Percentiles rank a stretch among this genome's conserved stretches.
Evolutionary conservation across 2,113 vertebrate species (phyloP).

Genomic region (Aramus guarauna): DNA sequence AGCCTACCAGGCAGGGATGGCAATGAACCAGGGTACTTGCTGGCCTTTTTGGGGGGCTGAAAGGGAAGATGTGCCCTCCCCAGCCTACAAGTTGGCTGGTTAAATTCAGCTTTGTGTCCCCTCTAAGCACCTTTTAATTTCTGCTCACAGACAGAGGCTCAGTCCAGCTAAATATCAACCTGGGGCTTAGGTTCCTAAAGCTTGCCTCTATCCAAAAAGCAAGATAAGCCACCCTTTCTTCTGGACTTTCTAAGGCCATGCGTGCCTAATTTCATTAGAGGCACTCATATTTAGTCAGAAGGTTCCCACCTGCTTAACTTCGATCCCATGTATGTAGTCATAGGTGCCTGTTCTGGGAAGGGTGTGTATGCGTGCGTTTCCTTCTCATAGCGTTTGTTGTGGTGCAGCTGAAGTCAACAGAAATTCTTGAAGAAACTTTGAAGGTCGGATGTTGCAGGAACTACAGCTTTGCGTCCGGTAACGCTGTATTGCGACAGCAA

Average conservation of each 20-base stretch:
- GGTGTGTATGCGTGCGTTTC: not conserved
- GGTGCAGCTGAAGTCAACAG: not conserved
- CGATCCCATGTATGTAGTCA: fast-evolving
- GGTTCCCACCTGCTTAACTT: not conserved
- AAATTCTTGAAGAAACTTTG: not conserved
- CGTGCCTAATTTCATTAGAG: not conserved
- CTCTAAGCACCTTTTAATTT: not conserved
- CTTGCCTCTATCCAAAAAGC: not conserved
- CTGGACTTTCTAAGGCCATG: not conserved
- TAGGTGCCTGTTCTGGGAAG: not conserved
- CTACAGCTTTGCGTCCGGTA: not conserved
- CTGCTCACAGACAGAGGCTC: not conserved
- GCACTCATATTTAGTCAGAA: not conserved
- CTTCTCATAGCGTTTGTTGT: fast-evolving
- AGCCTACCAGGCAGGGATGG: not conserved
- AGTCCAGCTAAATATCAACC: not conserved
- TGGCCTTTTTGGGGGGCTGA: not conserved
- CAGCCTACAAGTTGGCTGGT: not conserved
- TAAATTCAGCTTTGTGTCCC: not conserved
- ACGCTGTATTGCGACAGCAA: not conserved
- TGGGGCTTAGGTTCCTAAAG: not conserved
- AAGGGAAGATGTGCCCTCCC: not conserved
- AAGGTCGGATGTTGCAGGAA: not conserved
- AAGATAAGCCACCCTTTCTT: not conserved
- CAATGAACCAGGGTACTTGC: not conserved